Evolutionary conservation across 2,888 invertebrate genomes (phyloP), one percentile per base, ranked within the genome.

Genomic region (Dione juno): DNA sequence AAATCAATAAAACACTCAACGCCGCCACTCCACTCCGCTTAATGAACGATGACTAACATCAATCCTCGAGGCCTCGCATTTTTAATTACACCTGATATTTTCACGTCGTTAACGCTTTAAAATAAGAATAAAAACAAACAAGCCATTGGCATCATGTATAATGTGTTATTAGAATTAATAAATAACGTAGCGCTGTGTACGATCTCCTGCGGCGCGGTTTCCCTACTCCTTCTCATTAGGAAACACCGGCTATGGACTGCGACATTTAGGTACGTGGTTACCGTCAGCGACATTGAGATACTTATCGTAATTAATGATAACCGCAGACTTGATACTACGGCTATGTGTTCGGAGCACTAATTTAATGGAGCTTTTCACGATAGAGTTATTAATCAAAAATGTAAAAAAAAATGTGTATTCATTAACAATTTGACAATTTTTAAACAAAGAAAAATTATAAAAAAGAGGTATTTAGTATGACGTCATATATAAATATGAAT

Each of bases 121-220:
- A 64, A 64, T 64, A 86, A 91, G 88, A 86, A 89, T 54, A 91
- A 91, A 54, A 87, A 88, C 85, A 87, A 90, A 90, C 92, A 92
- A 91, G 89, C 90, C 90, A 88, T 84, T 89, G 86, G 87, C 84
- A 87, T 84, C 80, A 82, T 64, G 64, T 86, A 83, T 74, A 84
- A 86, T 84, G 84, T 85, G 88, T 88, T 89, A 89, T 90, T 90
- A 90, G 90, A 90, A 90, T 90, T 90, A 89, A 90, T 90, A 90
- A 91, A 86, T 88, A 89, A 89, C 89, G 21, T 68, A 61, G 48
- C 52, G 45, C 8, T 82, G 85, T 81, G 83, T 81, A 79, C 77
- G 82, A 69, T 75, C 83, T 81, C 92, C 91, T 82, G 90, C 80
- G 81, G 89, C 73, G 82, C 77, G 67, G 69, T 66, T 72, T 70